Evolutionary conservation across 2,797 vertebrate genomes (phyloP), one percentile per base, ranked within the genome.

Genomic region (Sebastes paucispinis): DNA sequence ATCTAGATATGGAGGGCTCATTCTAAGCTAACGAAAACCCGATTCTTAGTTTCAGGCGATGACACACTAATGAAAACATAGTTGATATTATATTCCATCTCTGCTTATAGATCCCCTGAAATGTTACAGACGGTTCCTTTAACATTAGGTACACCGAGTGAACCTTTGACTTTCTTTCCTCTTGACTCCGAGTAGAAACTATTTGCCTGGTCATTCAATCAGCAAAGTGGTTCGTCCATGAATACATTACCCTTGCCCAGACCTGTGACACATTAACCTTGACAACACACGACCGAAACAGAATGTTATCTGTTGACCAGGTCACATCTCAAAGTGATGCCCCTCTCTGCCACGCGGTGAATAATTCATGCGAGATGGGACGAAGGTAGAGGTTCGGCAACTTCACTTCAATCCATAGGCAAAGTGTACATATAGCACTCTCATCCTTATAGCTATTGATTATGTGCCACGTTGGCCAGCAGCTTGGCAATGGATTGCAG

Each of bases 261-360:
- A 85, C 87, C 82, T 77, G 79, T 83, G 87, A 88, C 92, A 91
- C 85, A 91, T 93, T 94, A 93, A 95, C 94, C 94, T 94, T 94
- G 92, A 93, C 93, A 93, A 86, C 87, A 68, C 87, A 68, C 88
- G 68, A 79, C 79, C 27, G 72, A 87, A 89, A 90, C 89, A 91
- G 82, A 94, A 82, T 89, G 91, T 84, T 95, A 93, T 94, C 90
- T 92, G 93, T 93, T 91, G 92, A 90, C 92, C 89, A 31, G 91
- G 93, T 95, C 92, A 87, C 92, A 87, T 92, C 90, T 94, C 90
- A 86, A 86, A 89, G 87, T 84, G 89, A 90, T 77, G 84, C 77
- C 82, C 79, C 74, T 76, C 85, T 85, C 74, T 73, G 76, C 87
- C 80, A 74, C 20, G 36, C 66, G 55, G 82, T 95, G 91, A 95